phyloP scores from a whole-genome alignment of 1,140 invertebrate species.

The Euschistus heros region DNA sequence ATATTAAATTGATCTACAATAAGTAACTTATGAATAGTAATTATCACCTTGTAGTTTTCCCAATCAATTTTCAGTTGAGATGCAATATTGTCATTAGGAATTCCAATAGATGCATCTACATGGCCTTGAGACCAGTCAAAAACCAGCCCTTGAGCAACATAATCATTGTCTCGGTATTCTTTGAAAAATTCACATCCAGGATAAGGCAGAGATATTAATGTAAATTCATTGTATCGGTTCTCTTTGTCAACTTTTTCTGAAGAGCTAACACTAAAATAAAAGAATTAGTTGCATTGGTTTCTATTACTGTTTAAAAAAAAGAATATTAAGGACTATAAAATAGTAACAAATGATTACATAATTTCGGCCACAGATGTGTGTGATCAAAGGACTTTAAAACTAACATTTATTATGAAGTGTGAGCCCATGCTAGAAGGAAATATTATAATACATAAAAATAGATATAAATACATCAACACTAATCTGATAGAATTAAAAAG shows the following conservation, averaged over 20 bases:
- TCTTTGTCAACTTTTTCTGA: constrained; percentile 80
- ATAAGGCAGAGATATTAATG: constrained; percentile 65
- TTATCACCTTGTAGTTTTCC: constrained; percentile 57
- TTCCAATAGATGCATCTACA: constrained; percentile 59
- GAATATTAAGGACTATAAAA: too few species aligned
- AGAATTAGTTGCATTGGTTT: constrained; percentile 8
- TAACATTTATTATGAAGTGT: too few species aligned
- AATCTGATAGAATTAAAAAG: too few species aligned
- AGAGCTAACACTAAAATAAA: constrained; percentile 59
- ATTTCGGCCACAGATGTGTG: too few species aligned
- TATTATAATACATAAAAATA: too few species aligned
- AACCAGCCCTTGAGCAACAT: constrained; percentile 51
- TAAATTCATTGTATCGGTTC: constrained; percentile 65
- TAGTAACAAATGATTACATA: too few species aligned
- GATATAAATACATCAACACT: too few species aligned
- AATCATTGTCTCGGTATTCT: constrained; percentile 60
- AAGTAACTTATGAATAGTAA: constrained; percentile 1
- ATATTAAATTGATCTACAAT: background rate
- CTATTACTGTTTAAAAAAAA: constrained; percentile 2
- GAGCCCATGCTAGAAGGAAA: too few species aligned
- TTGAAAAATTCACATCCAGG: constrained; percentile 75
- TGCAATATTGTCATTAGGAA: constrained; percentile 52
- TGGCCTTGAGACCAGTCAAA: constrained; percentile 69
- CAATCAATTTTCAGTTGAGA: constrained; percentile 53
- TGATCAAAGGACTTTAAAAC: too few species aligned